phyloP scores from a whole-genome alignment of 2,888 invertebrate species.

The Plutella xylostella region DNA sequence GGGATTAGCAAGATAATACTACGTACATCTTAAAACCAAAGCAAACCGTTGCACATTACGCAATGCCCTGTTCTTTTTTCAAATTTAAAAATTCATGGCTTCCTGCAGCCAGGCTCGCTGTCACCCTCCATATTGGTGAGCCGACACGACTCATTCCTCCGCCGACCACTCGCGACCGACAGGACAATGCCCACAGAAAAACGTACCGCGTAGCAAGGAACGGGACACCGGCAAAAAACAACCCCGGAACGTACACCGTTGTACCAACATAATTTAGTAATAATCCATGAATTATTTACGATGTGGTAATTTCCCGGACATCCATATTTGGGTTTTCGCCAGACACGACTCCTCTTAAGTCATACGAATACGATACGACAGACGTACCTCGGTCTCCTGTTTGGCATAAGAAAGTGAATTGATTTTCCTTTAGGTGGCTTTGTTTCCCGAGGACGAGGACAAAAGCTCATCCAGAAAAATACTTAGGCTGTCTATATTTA shows the following conservation, averaged over 20 bases:
- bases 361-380: conserved; percentile 28
- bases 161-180: conserved; percentile 27
- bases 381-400: conserved; percentile 26
- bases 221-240: conserved; percentile 27
- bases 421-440: not conserved
- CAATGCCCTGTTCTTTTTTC: too few relatives aligned
- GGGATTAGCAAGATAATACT: too few relatives aligned
- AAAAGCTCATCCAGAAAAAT: too few relatives aligned
- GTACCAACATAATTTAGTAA: conserved; percentile 56
- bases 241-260: conserved; percentile 47
- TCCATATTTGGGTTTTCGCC: conserved; percentile 44
- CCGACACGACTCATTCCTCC: conserved; percentile 19
- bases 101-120: not conserved
- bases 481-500: too few relatives aligned
- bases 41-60: too few relatives aligned
- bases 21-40: too few relatives aligned
- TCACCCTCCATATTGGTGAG: conserved; percentile 11
- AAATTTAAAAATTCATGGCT: not conserved
- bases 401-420: conserved; percentile 1
- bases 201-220: conserved; percentile 25
- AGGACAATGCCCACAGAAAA: conserved; percentile 49
- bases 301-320: conserved; percentile 50
- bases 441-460: too few relatives aligned
- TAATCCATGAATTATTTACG: conserved; percentile 65
- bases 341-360: conserved; percentile 25